These are phyloP conservation scores for Incurvaria masculella DNA, from an alignment of 2,888 invertebrate genomes.

Conservation along the genomic window DNA sequence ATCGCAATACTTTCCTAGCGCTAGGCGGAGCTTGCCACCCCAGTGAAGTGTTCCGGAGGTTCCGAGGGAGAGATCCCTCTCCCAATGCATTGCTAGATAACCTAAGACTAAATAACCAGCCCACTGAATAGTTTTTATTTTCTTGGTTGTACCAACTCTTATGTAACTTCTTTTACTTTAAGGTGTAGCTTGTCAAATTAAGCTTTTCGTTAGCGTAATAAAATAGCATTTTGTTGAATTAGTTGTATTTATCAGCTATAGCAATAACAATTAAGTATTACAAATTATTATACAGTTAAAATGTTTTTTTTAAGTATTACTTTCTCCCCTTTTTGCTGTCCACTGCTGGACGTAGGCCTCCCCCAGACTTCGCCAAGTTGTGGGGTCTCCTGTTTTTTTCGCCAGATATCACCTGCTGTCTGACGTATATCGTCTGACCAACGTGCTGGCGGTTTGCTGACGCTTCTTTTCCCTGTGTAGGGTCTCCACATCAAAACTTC, in stretches of 20 bases:
- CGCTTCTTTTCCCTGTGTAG: too few species aligned
- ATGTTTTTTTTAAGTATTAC: slow-evolving; percentile 20
- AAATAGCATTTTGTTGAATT: slow-evolving; percentile 1
- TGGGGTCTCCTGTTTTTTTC: too few species aligned
- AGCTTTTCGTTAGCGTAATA: not conserved
- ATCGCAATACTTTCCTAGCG: slow-evolving; percentile 79
- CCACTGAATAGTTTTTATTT: slow-evolving; percentile 26
- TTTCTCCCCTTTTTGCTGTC: slow-evolving; percentile 28
- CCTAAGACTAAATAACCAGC: slow-evolving; percentile 50
- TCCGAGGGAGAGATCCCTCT: slow-evolving; percentile 89
- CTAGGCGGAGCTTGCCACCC: slow-evolving; percentile 80
- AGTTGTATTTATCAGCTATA: slow-evolving; percentile 8
- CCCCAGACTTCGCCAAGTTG: too few species aligned
- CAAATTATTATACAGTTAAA: not conserved
- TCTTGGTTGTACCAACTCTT: not conserved
- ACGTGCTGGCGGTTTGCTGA: too few species aligned
- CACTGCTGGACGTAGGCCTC: too few species aligned
- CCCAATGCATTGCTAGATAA: slow-evolving; percentile 73
- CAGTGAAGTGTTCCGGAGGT: slow-evolving; percentile 83
- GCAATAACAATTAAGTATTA: too few species aligned
- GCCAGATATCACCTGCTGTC: too few species aligned
- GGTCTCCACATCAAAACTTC: too few species aligned
- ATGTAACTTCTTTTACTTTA: slow-evolving; percentile 10
- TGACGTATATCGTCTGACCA: too few species aligned
- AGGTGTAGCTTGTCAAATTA: slow-evolving; percentile 7